Evolutionary conservation across 2,888 invertebrate species (phyloP).

Genomic region (Xylocampa areola): DNA sequence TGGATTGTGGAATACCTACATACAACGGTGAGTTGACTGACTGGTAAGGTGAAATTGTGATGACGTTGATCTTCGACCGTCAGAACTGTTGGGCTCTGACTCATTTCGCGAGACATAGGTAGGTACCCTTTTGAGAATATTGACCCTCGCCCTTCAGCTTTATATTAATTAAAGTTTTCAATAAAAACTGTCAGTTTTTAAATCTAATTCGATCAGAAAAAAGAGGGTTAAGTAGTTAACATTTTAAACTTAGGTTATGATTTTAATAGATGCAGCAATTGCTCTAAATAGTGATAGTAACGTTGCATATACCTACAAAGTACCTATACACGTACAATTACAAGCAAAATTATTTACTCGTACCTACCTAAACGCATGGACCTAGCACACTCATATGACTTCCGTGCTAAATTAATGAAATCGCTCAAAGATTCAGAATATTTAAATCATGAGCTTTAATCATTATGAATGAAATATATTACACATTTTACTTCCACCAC

Average conservation of each 20-base stretch:
- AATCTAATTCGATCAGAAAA: neutral
- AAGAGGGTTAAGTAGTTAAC: neutral
- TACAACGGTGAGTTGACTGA: constrained; percentile 56
- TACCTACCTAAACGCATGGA: too few relatives aligned
- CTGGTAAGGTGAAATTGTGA: constrained; percentile 60
- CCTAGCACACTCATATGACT: constrained; percentile 40
- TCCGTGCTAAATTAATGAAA: constrained; percentile 53
- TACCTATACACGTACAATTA: constrained; percentile 11
- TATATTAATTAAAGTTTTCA: neutral
- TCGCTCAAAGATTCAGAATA: constrained; percentile 55
- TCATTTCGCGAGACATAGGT: constrained; percentile 37
- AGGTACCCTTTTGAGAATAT: constrained; percentile 14
- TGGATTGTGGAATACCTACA: constrained; percentile 34
- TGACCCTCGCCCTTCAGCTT: neutral
- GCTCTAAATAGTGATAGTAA: too few relatives aligned
- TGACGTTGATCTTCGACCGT: constrained; percentile 60
- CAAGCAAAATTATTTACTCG: too few relatives aligned
- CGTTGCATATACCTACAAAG: neutral
- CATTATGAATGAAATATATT: constrained; percentile 79
- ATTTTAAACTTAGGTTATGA: too few relatives aligned
- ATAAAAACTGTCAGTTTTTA: neutral
- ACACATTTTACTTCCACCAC: too few relatives aligned
- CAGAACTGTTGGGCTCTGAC: constrained; percentile 44
- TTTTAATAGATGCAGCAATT: too few relatives aligned
- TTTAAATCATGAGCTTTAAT: constrained; percentile 62